Conservation (phyloP, 2,888 invertebrate genomes). For the Chirona hameri region DNA sequence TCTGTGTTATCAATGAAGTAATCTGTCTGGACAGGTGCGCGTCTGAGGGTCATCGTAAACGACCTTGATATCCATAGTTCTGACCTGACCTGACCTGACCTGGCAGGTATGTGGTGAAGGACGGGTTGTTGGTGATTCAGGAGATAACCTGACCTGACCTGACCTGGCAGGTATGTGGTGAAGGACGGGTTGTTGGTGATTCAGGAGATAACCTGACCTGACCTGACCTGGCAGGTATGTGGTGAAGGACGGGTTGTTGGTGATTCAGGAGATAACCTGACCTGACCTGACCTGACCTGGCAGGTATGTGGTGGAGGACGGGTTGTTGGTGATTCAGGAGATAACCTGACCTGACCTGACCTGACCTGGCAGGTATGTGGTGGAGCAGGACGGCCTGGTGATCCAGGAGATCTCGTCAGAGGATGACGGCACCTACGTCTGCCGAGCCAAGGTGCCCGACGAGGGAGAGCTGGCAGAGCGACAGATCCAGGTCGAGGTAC, state of each 20-base stretch:
- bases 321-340: constrained; percentile 69
- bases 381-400: constrained; percentile 60
- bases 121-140: constrained; percentile 67
- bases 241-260: neutral
- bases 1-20: too few species aligned
- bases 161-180: neutral
- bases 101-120: constrained; percentile 42
- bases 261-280: neutral
- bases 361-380: neutral
- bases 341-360: constrained; percentile 48
- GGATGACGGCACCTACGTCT: constrained; percentile 82
- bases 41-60: too few species aligned
- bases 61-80: neutral
- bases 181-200: neutral
- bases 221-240: neutral
- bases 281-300: neutral
- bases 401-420: constrained; percentile 73
- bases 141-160: constrained; percentile 52
- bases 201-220: neutral
- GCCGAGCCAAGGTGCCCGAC: constrained; percentile 76
- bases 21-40: too few species aligned
- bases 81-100: neutral
- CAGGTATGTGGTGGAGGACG: constrained; percentile 51
- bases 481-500: constrained; percentile 62
- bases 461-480: constrained; percentile 75